Conservation (phyloP, 2,797 vertebrate species). For the Halcyon chelicuti region DNA sequence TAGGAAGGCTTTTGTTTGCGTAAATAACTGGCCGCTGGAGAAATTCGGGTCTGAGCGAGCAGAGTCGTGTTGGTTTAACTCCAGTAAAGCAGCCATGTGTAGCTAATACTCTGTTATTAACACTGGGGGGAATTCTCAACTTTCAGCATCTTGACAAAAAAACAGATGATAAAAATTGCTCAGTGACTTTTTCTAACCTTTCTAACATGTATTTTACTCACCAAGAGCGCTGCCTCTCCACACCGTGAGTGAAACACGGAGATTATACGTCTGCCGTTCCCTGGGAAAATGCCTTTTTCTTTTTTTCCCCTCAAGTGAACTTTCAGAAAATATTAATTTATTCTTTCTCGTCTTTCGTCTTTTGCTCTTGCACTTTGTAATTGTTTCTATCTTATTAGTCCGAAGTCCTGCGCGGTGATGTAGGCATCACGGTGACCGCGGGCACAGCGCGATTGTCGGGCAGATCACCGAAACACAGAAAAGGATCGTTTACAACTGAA, state of each 20-base stretch:
- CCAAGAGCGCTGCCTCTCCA: slow-evolving; percentile 64
- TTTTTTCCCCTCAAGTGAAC: neutral
- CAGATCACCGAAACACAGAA: neutral
- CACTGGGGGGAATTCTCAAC: slow-evolving; percentile 77
- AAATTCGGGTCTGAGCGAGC: slow-evolving; percentile 61
- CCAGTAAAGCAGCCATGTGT: slow-evolving; percentile 76
- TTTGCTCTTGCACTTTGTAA: neutral
- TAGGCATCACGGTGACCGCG: neutral
- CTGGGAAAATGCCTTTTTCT: slow-evolving; percentile 6
- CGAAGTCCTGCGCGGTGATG: neutral
- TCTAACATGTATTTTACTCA: slow-evolving; percentile 79
- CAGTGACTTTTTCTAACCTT: slow-evolving; percentile 78
- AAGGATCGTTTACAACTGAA: neutral
- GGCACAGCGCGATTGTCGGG: rapidly evolving
- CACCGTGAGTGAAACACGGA: slow-evolving; percentile 36
- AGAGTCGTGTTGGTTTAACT: slow-evolving; percentile 68
- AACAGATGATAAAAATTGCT: slow-evolving; percentile 76
- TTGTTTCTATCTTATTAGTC: neutral
- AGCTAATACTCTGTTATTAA: slow-evolving; percentile 82
- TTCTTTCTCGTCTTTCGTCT: neutral
- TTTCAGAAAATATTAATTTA: neutral
- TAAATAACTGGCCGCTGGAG: slow-evolving; percentile 65
- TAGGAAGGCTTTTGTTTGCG: slow-evolving; percentile 63
- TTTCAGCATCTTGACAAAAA: slow-evolving; percentile 78
- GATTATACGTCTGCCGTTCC: slow-evolving; percentile 52